Conservation (phyloP, 1,140 invertebrate genomes). For the Diorhabda sublineata region DNA sequence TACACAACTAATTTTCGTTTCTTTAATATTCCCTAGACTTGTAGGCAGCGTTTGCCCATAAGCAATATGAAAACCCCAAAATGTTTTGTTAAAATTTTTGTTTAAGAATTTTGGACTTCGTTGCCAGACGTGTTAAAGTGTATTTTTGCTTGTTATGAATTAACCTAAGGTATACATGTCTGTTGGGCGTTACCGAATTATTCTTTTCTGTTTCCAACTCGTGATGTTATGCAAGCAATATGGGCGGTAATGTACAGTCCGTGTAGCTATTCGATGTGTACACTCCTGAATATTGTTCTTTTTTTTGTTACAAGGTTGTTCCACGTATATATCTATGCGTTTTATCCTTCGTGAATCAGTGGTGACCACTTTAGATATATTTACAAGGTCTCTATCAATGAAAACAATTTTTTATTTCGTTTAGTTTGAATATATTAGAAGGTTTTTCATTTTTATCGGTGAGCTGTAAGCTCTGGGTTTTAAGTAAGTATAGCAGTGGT, state of each 20-base stretch:
- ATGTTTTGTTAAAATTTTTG: constrained; percentile 27
- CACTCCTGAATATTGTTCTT: constrained; percentile 1
- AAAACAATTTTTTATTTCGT: too few species aligned
- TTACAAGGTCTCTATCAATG: background rate
- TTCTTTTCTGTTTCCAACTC: constrained; percentile 47
- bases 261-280: constrained; percentile 7
- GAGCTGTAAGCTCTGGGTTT: too few species aligned
- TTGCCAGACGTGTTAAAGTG: constrained; percentile 29
- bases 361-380: background rate
- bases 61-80: constrained; percentile 41
- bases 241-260: constrained; percentile 42
- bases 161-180: constrained; percentile 47
- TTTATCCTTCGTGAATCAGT: background rate
- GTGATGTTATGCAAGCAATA: constrained; percentile 48
- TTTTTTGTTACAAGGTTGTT: constrained; percentile 16
- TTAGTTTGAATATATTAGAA: too few species aligned
- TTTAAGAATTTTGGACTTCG: constrained; percentile 5
- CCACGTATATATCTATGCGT: background rate
- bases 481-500: too few species aligned
- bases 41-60: constrained; percentile 36
- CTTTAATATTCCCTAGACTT: constrained; percentile 24
- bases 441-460: too few species aligned
- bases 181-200: constrained; percentile 47
- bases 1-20: constrained; percentile 13
- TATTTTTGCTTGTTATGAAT: constrained; percentile 45